Evolutionary conservation across 1,140 invertebrate species (phyloP).

Genomic region (Lamellibrachia luymesi): DNA sequence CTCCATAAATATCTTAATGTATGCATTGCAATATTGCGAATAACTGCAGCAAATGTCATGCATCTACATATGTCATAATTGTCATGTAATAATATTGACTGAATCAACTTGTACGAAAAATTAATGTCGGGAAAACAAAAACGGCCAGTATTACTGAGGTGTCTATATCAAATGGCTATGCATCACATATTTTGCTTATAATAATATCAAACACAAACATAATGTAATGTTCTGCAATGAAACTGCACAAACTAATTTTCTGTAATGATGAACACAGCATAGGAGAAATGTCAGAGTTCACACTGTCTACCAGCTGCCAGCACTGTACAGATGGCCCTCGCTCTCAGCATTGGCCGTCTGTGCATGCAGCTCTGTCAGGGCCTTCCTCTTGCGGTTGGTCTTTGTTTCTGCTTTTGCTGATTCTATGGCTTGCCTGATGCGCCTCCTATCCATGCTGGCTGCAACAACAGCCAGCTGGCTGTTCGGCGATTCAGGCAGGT

Average conservation of each 20-base stretch:
- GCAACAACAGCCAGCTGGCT: not conserved
- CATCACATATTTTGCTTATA: not conserved
- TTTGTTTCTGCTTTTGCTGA: not conserved
- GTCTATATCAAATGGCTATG: not conserved
- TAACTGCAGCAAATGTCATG: too few relatives aligned
- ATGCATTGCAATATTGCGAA: too few relatives aligned
- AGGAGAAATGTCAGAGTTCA: not conserved
- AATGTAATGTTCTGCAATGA: not conserved
- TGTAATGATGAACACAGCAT: not conserved
- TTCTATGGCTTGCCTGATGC: not conserved
- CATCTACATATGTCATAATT: not conserved
- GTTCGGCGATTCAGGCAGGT: not conserved
- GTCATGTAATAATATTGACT: not conserved
- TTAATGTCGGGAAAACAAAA: not conserved
- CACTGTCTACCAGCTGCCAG: not conserved
- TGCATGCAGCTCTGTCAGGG: not conserved
- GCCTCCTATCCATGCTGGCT: not conserved
- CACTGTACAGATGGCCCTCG: not conserved
- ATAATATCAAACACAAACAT: not conserved
- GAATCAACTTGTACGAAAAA: not conserved
- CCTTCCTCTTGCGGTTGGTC: not conserved
- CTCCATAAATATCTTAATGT: too few relatives aligned
- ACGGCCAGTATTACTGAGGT: not conserved
- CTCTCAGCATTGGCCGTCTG: not conserved
- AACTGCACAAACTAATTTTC: not conserved